Evolutionary conservation across 2,113 vertebrate species (phyloP), one percentile per base, ranked within the genome.

Genomic region (Coryphaenoides rupestris): DNA sequence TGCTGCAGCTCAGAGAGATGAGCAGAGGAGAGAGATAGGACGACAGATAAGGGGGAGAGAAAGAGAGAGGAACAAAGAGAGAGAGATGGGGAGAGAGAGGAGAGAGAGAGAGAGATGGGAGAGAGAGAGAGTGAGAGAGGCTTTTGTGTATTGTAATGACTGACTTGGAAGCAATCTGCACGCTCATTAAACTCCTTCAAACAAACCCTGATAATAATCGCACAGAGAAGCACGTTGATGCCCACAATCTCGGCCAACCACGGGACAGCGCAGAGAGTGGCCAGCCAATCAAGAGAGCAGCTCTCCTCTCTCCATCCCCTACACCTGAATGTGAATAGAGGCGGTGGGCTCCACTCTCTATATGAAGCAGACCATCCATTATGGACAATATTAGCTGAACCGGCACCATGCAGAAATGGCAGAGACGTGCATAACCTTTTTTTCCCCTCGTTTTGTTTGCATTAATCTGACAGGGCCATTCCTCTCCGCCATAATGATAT

Each of bases 171-270:
- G 73, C 76, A 78, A 82, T 80, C 60, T 70, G 63, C 56, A 60
- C 54, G 55, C 72, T 83, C 71, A 83, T 78, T 81, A 80, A 72
- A 73, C 54, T 74, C 73, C 70, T 80, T 86, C 73, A 85, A 84
- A 81, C 62, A 72, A 45, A 22, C 58, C 21, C 61, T 74, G 15
- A 5, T 62, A 68, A 72, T 60, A 72, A 67, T 69, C 55, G 65
- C 28, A 68, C 7, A 54, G 15, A 69, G 19, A 61, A 55, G 61
- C 62, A 63, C 6, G 22, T 59, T 56, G 59, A 61, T 58, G 67
- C 56, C 14, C 73, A 50, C 60, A 56, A 28, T n/a, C 68, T 70
- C 46, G 13, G 46, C 21, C 21, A 21, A 23, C 72, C 53, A 64
- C 19, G 10, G 23, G 23, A 10, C 21, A 14, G 60, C 46, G 4